Base-by-base conservation (phyloP, 2,888 invertebrate species). In the Microchrysa polita region DNA sequence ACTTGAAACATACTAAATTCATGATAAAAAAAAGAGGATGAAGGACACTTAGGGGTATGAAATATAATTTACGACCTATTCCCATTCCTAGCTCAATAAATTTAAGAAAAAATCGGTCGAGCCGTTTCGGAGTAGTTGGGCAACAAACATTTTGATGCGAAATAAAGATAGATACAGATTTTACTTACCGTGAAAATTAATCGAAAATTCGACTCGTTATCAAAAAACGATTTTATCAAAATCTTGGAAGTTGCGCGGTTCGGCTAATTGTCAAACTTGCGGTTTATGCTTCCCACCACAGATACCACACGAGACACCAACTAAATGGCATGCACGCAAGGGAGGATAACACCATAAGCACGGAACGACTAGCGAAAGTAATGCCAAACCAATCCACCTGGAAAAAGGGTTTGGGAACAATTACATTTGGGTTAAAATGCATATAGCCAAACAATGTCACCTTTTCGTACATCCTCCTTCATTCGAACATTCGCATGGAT, bases 341-440 rank as follows among this genome's bases (percentile, higher is more conserved):
- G 96, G 95, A 80, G 93, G 90, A 87, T 97, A 97, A 86, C 95
- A 93, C 90, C 97, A 97, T 80, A 98, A 88, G 86, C 97, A 97
- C 78, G 97, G 97, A 81, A 97, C 93, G 79, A 97, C 86, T 77
- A 96, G 85, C 75, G 94, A 94, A 72, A 97, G 89, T 76, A 97
- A 87, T 34, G 94, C 90, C 78, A 97, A 86, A 74, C 94, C 93
- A 77, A 93, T 83, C 96, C 97, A 97, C 63, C 90, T 88, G 83
- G 10, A 48, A 73, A n/a, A 48, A 48, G 48, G 48, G 16, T 34
- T 34, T 34, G 27, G 27, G 7, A 34, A 34, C 7, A 7, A 34
- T 5, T 34, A 7, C 2, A 34, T 34, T 2, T 34, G 4, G 27
- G 27, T 34, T 34, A 34, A 34, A 5, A n/a, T n/a, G n/a, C n/a